These are phyloP conservation scores for Sebastes cheni DNA, from an alignment of 2,797 vertebrate genomes.

Conservation along the genomic window DNA sequence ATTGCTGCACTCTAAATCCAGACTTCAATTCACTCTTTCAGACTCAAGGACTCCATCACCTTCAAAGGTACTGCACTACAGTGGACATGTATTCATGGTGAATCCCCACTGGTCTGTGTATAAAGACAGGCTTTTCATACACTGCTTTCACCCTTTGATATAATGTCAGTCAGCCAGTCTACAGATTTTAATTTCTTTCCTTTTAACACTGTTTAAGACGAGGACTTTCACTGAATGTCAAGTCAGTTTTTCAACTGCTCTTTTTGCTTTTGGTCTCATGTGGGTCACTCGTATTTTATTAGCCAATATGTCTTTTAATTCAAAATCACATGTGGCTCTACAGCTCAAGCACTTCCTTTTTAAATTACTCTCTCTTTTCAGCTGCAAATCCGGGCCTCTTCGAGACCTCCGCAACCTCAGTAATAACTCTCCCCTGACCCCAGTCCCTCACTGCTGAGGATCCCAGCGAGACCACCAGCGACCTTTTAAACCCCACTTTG, in stretches of 20 bases:
- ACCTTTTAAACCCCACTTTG: conserved; percentile 63
- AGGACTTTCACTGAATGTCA: not conserved
- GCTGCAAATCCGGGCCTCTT: conserved; percentile 15
- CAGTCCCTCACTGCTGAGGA: not conserved
- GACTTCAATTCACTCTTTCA: conserved; percentile 17
- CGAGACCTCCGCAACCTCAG: conserved; percentile 15
- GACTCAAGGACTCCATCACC: conserved; percentile 42
- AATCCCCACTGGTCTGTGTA: not conserved
- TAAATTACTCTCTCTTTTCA: not conserved
- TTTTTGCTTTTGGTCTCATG: not conserved
- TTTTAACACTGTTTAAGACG: conserved; percentile 4
- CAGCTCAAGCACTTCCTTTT: not conserved
- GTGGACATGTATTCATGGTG: conserved; percentile 17
- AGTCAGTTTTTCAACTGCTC: not conserved
- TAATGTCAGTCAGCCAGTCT: conserved; percentile 21
- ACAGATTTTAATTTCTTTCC: conserved; percentile 26
- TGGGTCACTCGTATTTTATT: not conserved
- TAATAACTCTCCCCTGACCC: conserved; percentile 45
- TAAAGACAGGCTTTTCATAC: conserved; percentile 16
- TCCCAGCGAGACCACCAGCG: conserved; percentile 42
- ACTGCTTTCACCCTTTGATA: conserved; percentile 16
- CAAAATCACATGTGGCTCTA: not conserved
- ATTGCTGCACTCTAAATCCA: conserved; percentile 10
- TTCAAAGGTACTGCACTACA: conserved; percentile 16
- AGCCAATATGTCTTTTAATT: not conserved